A percentile compares a stretch with the other conserved stretches of the same genome.
Evolutionary conservation across 2,797 vertebrate genomes (phyloP).

Genomic region (Amniataba percoides): DNA sequence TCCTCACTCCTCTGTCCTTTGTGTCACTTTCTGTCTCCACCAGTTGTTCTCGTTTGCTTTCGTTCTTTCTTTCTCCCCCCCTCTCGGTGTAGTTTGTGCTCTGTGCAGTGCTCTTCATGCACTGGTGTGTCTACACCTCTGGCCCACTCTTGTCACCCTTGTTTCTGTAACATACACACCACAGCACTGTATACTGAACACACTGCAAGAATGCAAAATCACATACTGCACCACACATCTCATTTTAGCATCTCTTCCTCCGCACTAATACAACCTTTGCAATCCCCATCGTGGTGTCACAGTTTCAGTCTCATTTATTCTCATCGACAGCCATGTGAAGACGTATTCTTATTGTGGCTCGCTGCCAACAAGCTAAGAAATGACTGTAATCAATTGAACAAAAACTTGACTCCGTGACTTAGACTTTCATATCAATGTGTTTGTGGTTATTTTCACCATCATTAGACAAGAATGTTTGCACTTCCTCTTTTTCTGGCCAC

Average conservation of each 20-base stretch:
- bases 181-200: conserved; percentile 40
- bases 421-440: conserved; percentile 57
- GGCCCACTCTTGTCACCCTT: conserved; percentile 11
- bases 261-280: conserved; percentile 61
- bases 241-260: conserved; percentile 53
- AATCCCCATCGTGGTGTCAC: conserved; percentile 49
- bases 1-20: conserved; percentile 6
- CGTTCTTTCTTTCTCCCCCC: not conserved
- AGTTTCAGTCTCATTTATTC: conserved; percentile 62
- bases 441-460: conserved; percentile 66
- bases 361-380: conserved; percentile 22
- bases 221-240: conserved; percentile 35
- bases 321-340: conserved; percentile 38
- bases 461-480: conserved; percentile 73
- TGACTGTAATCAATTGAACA: conserved; percentile 43
- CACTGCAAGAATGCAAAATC: conserved; percentile 51
- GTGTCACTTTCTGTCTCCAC: conserved; percentile 7
- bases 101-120: conserved; percentile 14
- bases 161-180: conserved; percentile 40
- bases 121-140: conserved; percentile 12
- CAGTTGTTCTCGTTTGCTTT: conserved; percentile 2
- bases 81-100: conserved; percentile 2
- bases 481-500: conserved; percentile 62
- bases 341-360: not conserved
- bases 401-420: conserved; percentile 26